Percentiles rank a stretch among this genome's conserved stretches.
phyloP scores from a whole-genome alignment of 1,140 invertebrate species.

The Eumaeus atala region DNA sequence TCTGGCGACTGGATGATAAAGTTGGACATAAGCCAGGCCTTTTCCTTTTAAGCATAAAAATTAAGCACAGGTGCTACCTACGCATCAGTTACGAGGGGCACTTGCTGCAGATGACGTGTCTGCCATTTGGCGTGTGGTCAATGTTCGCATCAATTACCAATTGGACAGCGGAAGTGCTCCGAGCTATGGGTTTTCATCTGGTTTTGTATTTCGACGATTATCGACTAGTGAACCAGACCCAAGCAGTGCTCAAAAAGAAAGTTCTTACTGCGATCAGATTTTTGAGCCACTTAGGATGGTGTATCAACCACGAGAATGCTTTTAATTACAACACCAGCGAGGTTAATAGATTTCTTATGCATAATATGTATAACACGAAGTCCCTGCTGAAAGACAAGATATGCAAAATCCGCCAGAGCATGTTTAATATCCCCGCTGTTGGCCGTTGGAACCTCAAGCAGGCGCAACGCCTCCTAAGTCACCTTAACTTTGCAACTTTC shows the following conservation, averaged over 20 bases:
- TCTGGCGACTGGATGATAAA: conserved; percentile 29
- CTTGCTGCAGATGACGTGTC: conserved; percentile 28
- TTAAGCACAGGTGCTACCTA: conserved; percentile 27
- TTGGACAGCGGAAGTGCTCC: conserved; percentile 37
- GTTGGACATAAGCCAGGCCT: conserved; percentile 32
- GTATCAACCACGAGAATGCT: conserved; percentile 18
- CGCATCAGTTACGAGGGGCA: too few relatives aligned
- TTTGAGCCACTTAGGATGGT: conserved; percentile 17
- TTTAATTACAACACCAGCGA: conserved; percentile 15
- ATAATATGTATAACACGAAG: conserved; percentile 16
- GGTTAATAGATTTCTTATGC: conserved; percentile 18
- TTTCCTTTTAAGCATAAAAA: conserved; percentile 48
- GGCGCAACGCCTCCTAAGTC: conserved; percentile 52
- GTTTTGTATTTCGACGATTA: conserved; percentile 40
- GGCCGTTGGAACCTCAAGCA: conserved; percentile 31
- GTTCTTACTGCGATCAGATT: conserved; percentile 11
- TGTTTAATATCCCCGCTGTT: conserved; percentile 9
- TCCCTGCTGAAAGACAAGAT: conserved; percentile 18
- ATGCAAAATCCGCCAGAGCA: conserved; percentile 12
- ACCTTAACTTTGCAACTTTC: too few relatives aligned
- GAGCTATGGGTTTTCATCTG: conserved; percentile 24
- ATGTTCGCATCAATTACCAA: conserved; percentile 34
- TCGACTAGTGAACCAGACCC: conserved; percentile 20
- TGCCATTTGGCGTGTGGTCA: conserved; percentile 33
- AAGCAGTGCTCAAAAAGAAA: not conserved